phyloP scores from a whole-genome alignment of 2,888 invertebrate species.

The Melieria picta region DNA sequence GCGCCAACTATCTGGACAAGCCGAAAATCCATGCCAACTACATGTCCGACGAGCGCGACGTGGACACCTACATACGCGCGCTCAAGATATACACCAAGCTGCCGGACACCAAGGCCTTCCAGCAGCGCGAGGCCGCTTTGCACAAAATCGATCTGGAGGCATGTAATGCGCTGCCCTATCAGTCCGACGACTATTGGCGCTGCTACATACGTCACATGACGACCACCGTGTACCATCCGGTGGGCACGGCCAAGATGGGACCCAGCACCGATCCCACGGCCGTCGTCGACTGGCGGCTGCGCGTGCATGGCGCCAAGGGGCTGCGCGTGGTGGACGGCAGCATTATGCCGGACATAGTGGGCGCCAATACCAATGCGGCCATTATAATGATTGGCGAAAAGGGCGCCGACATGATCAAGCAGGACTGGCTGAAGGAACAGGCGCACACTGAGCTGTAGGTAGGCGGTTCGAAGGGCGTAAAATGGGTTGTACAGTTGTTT shows the following conservation, averaged over 20 bases:
- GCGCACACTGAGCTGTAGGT: constrained; percentile 41
- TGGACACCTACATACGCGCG: constrained; percentile 60
- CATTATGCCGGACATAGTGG: constrained; percentile 73
- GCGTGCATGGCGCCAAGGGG: constrained; percentile 68
- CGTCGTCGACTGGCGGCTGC: constrained; percentile 71
- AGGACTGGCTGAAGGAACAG: constrained; percentile 65
- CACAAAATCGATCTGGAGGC: constrained; percentile 81
- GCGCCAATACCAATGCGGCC: constrained; percentile 73
- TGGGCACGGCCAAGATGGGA: constrained; percentile 74
- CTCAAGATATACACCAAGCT: constrained; percentile 60
- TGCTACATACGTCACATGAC: constrained; percentile 82
- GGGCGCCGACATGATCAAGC: constrained; percentile 73
- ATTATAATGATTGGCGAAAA: constrained; percentile 75
- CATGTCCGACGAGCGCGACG: constrained; percentile 69
- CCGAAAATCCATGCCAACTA: constrained; percentile 73
- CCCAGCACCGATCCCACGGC: constrained; percentile 65
- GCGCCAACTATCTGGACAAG: constrained; percentile 68
- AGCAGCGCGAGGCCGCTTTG: constrained; percentile 61
- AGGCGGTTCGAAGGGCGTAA: neutral
- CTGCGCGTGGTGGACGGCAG: constrained; percentile 75
- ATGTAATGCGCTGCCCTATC: constrained; percentile 75
- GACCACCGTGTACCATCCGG: constrained; percentile 81
- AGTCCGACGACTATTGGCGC: constrained; percentile 87
- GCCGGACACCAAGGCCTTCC: constrained; percentile 64
- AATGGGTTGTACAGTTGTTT: neutral